A percentile compares a stretch with the other conserved stretches of the same genome.
These are phyloP conservation scores for Paraescarpia echinospica DNA, from an alignment of 1,140 invertebrate genomes.

Conservation along the genomic window DNA sequence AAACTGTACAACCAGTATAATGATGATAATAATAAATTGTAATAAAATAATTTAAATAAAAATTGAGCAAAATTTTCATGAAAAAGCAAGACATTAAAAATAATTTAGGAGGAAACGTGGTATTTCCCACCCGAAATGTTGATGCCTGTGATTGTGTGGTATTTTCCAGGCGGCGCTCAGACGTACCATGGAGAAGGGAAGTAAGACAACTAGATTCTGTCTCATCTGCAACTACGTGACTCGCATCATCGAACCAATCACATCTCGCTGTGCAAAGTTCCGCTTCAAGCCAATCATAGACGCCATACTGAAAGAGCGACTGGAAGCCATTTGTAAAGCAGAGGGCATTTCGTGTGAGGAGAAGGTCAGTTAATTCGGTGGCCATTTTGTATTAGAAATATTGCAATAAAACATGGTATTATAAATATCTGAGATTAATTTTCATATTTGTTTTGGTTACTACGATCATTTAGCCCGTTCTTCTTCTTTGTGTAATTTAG, in stretches of 20 bases:
- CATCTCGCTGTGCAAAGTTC: slow-evolving; percentile 97
- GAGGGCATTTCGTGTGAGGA: slow-evolving; percentile 78
- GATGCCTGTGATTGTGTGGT: background rate
- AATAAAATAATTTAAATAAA: no score
- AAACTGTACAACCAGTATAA: no score
- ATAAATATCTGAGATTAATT: background rate
- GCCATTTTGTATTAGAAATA: slow-evolving; percentile 12
- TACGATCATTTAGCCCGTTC: background rate
- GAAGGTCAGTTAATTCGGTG: slow-evolving; percentile 53
- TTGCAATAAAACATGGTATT: background rate
- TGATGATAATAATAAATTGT: no score
- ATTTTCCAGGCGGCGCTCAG: slow-evolving; percentile 69
- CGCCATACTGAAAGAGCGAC: slow-evolving; percentile 61
- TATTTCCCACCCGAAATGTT: no score
- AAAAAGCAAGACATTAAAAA: slow-evolving; percentile 14
- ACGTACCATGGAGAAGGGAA: slow-evolving; percentile 96
- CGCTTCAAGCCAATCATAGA: slow-evolving; percentile 86
- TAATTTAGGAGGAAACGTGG: no score
- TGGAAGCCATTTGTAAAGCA: slow-evolving; percentile 77
- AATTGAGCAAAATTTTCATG: slow-evolving; percentile 1
- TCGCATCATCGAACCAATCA: slow-evolving; percentile 95
- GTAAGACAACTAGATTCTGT: slow-evolving; percentile 94
- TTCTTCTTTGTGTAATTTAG: no score
- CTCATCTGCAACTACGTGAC: slow-evolving; percentile 98
- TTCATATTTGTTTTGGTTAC: background rate